These are phyloP conservation scores for Baryphthengus martii DNA, from an alignment of 2,113 vertebrate species.

Conservation along the genomic window DNA sequence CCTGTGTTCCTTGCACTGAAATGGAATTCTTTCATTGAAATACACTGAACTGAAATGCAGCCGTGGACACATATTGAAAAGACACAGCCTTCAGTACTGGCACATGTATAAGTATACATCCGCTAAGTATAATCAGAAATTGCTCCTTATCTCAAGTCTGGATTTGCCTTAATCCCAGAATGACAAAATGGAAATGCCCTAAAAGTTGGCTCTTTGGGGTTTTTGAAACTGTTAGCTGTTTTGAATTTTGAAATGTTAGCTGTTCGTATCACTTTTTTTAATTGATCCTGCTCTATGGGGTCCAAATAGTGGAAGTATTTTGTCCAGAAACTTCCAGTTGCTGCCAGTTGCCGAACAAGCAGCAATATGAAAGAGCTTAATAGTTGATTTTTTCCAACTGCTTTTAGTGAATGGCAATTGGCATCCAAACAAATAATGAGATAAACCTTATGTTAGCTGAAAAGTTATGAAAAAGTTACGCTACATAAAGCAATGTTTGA, in stretches of 20 bases:
- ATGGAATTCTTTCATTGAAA: not conserved
- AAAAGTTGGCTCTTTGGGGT: not conserved
- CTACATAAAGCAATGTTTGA: not conserved
- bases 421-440: not conserved
- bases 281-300: not conserved
- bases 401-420: not conserved
- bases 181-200: not conserved
- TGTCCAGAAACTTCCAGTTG: not conserved
- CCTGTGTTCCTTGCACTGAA: not conserved
- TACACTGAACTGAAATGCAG: not conserved
- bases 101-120: no score
- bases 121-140: not conserved
- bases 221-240: not conserved
- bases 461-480: not conserved
- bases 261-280: not conserved
- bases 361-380: not conserved
- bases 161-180: not conserved
- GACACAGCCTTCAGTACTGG: not conserved
- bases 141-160: not conserved
- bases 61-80: fast-evolving
- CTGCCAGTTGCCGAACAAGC: not conserved
- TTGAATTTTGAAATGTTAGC: not conserved
- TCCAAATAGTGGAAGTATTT: not conserved
- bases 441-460: not conserved
- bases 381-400: not conserved